Conservation (phyloP, 2,113 vertebrate genomes). For the Struthidea cinerea region DNA sequence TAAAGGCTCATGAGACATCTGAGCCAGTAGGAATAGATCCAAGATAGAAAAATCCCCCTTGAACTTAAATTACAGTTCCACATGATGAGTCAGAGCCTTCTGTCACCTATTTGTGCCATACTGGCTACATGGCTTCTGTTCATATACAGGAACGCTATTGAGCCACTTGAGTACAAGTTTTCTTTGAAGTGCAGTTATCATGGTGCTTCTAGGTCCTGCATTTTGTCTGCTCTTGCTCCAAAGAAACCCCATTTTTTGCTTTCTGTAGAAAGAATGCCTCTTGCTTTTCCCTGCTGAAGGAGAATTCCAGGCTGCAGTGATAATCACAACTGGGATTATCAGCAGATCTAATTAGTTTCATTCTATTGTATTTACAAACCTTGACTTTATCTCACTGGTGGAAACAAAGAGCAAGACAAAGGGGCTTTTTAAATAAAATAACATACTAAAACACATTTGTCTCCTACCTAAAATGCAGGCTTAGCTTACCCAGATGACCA, state of each 20-base stretch:
- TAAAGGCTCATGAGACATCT: slow-evolving; percentile 48
- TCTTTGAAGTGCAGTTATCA: not conserved
- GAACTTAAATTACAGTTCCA: slow-evolving; percentile 49
- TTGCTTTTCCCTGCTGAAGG: not conserved
- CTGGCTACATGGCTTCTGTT: not conserved
- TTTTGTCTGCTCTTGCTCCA: not conserved
- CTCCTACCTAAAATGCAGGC: not conserved
- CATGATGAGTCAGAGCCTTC: slow-evolving; percentile 56
- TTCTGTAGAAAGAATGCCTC: not conserved
- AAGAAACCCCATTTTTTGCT: not conserved
- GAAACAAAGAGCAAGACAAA: not conserved
- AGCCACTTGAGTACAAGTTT: not conserved
- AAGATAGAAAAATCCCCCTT: slow-evolving; percentile 38
- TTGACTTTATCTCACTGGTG: not conserved
- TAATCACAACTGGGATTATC: not conserved
- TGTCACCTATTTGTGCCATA: slow-evolving; percentile 40
- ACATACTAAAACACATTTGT: not conserved
- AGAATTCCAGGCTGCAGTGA: not conserved
- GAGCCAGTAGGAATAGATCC: slow-evolving; percentile 44
- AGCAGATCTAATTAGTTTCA: not conserved
- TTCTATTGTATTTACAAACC: not conserved
- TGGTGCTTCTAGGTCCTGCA: not conserved
- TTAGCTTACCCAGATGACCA: not conserved
- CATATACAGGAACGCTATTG: not conserved
- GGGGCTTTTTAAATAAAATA: not conserved